Base-by-base conservation (phyloP, 2,888 invertebrate genomes). In the Arctia plantaginis region DNA sequence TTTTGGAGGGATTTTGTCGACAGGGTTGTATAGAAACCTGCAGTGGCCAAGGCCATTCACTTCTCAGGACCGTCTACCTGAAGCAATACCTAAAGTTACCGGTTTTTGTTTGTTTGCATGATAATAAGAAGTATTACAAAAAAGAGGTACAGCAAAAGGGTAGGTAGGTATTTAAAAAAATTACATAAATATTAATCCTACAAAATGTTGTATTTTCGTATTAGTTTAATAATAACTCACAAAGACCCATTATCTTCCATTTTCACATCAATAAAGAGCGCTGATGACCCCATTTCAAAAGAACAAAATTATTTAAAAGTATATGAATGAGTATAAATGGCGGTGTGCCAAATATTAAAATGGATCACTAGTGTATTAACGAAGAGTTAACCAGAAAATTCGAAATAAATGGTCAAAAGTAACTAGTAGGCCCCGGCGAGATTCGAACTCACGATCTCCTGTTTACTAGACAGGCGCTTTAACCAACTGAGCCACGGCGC, bases 401-500 rank as follows among this genome's bases (percentile, higher is more conserved):
- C 30, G 4, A 47, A 47, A 39, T 39, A 51, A 51, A 18, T 6
- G 18, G 20, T 20, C 3, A 62, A 62, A 62, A 62, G 1, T 18
- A 30, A 59, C 27, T 2, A 12, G 55, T 47, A 80, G 82, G 82
- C 82, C 80, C 82, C 82, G 82, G 77, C 78, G 82, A 82, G 82
- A 82, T 82, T 82, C 82, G 80, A 82, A 82, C 82, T 82, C 82
- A 70, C 77, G 82, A 82, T 82, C 82, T 82, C 82, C 80, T 77
- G 78, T 82, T 81, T 80, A 79, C 80, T 78, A 78, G 78, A 84
- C 79, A 83, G 80, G 79, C 96, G 96, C 96, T 97, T 97, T 97
- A 97, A 97, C 97, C 97, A 97, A 97, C 97, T 97, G 97, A 97
- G 97, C 83, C 97, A 97, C 96, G 96, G 96, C 96, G 96, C 96